phyloP scores from a whole-genome alignment of 1,140 invertebrate genomes.

The Carposina sasakii region DNA sequence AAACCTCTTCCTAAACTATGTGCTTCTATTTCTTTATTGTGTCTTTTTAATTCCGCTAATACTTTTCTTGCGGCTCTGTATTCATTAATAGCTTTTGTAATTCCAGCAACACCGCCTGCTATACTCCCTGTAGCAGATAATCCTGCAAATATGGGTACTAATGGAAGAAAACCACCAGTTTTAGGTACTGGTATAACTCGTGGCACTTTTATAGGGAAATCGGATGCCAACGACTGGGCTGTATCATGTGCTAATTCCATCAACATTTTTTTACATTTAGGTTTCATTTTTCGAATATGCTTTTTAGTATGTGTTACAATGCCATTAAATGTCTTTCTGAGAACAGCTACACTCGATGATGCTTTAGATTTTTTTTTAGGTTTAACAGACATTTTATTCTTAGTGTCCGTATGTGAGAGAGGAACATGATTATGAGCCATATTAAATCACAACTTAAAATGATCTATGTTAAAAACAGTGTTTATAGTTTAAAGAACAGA shows the following conservation, averaged over 20 bases:
- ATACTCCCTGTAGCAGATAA: constrained; percentile 38
- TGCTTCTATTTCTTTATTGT: constrained; percentile 41
- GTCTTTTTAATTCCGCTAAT: constrained; percentile 32
- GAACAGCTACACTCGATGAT: constrained; percentile 13
- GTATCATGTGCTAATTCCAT: constrained; percentile 9
- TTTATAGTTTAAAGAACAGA: no score
- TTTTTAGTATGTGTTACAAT: constrained; percentile 6
- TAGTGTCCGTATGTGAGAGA: no score
- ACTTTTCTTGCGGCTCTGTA: constrained; percentile 20
- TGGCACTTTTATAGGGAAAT: constrained; percentile 23
- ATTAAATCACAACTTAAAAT: no score
- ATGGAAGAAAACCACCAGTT: constrained; percentile 40
- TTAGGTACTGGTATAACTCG: constrained; percentile 46
- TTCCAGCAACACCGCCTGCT: constrained; percentile 29
- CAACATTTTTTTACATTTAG: constrained; percentile 10
- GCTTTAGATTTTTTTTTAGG: constrained; percentile 19
- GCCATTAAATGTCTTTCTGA: constrained; percentile 11
- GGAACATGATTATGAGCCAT: no score
- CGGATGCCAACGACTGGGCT: not conserved
- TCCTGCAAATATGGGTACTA: constrained; percentile 48
- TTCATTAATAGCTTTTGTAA: constrained; percentile 32
- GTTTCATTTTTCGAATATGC: constrained; percentile 20
- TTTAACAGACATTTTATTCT: constrained; percentile 13
- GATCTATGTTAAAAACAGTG: no score
- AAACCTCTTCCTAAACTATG: constrained; percentile 37